Conservation (phyloP, 1,140 invertebrate species). For the Chironomus striatipennis region DNA sequence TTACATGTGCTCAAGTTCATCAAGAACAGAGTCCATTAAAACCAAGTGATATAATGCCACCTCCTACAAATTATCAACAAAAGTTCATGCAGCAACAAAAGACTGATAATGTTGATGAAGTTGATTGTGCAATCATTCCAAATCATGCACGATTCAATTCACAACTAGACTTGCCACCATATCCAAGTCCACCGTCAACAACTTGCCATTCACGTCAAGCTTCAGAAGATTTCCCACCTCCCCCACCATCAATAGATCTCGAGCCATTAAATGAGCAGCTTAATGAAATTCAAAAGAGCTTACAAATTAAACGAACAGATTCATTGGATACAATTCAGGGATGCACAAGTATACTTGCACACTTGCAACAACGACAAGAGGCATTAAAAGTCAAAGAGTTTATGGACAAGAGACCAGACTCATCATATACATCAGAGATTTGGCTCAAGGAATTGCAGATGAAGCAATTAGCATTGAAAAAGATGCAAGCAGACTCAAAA, state of each 20-base stretch:
- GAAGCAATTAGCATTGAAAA: slow-evolving; percentile 59
- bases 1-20: slow-evolving; percentile 67
- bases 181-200: slow-evolving; percentile 64
- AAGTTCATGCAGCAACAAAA: slow-evolving; percentile 39
- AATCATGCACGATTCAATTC: slow-evolving; percentile 29
- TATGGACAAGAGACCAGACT: slow-evolving; percentile 41
- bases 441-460: slow-evolving; percentile 72
- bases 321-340: slow-evolving; percentile 31
- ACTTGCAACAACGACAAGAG: slow-evolving; percentile 54
- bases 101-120: slow-evolving; percentile 49
- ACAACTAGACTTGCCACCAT: slow-evolving; percentile 59
- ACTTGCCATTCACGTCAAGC: slow-evolving; percentile 71
- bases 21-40: slow-evolving; percentile 64
- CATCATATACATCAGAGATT: slow-evolving; percentile 46
- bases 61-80: slow-evolving; percentile 31
- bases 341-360: slow-evolving; percentile 52
- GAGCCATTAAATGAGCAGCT: slow-evolving; percentile 48
- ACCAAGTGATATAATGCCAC: slow-evolving; percentile 33
- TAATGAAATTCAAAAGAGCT: slow-evolving; percentile 39
- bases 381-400: slow-evolving; percentile 55
- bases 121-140: slow-evolving; percentile 42
- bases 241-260: slow-evolving; percentile 65
- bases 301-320: slow-evolving; percentile 35
- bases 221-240: slow-evolving; percentile 82
- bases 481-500: slow-evolving; percentile 40